These are phyloP conservation scores for Chrysolina haemoptera DNA, from an alignment of 2,888 invertebrate species.

Conservation along the genomic window DNA sequence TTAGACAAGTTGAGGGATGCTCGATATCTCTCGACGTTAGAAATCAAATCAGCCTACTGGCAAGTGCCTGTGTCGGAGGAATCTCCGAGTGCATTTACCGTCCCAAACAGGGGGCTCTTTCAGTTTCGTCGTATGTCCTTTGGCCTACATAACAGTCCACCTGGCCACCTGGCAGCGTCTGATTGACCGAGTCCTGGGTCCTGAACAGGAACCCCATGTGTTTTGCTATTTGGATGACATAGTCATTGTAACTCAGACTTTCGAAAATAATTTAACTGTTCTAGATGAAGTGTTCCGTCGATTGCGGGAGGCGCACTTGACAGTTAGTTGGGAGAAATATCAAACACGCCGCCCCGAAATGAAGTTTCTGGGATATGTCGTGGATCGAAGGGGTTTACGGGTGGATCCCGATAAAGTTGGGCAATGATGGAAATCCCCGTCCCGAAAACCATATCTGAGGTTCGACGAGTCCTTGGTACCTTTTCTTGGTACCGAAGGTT, in stretches of 20 bases:
- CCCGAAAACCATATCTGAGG: neutral
- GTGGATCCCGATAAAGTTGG: neutral
- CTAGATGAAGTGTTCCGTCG: no score
- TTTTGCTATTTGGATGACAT: no score
- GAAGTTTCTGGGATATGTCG: neutral
- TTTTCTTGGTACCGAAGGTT: neutral
- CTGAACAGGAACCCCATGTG: neutral
- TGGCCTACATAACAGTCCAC: neutral
- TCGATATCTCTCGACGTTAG: no score
- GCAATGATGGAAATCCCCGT: neutral
- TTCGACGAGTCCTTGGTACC: constrained; percentile 1
- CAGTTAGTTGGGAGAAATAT: neutral
- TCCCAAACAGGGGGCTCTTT: neutral
- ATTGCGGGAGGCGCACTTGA: no score
- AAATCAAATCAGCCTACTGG: neutral
- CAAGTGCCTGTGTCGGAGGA: neutral
- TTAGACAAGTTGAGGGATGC: no score
- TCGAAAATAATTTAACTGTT: no score
- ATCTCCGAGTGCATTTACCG: neutral
- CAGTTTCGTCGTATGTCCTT: no score
- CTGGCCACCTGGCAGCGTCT: neutral
- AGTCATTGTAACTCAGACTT: no score
- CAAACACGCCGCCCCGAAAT: neutral
- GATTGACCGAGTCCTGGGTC: neutral
- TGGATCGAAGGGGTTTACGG: neutral